These are phyloP conservation scores for Lepidurus arcticus DNA, from an alignment of 1,140 invertebrate species.

Conservation along the genomic window DNA sequence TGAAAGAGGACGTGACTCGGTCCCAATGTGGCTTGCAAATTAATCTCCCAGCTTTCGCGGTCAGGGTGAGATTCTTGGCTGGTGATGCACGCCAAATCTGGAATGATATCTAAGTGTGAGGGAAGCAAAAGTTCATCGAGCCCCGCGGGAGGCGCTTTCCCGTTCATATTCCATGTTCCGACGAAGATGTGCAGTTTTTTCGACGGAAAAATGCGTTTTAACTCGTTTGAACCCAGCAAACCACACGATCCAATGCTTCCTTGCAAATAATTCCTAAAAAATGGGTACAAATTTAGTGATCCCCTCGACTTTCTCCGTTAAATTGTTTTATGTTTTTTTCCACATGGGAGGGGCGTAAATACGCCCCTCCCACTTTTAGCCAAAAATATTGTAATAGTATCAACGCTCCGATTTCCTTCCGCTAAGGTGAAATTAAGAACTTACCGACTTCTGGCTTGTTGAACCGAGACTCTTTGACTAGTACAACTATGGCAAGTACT, in stretches of 20 bases:
- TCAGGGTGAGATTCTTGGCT: conserved; percentile 77
- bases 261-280: conserved; percentile 65
- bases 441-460: conserved; percentile 1
- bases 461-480: neutral
- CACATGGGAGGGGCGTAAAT: too few relatives aligned
- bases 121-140: conserved; percentile 85
- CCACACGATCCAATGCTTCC: conserved; percentile 66
- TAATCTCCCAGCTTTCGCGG: conserved; percentile 82
- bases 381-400: too few relatives aligned
- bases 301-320: neutral
- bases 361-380: too few relatives aligned
- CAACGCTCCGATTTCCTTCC: too few relatives aligned
- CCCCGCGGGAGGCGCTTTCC: conserved; percentile 58
- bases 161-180: conserved; percentile 96
- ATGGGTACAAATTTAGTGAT: neutral
- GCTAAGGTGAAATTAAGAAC: neutral
- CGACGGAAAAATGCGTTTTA: conserved; percentile 78
- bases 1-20: conserved; percentile 81
- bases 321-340: too few relatives aligned
- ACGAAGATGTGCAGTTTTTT: conserved; percentile 79
- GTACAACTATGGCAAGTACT: neutral
- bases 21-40: conserved; percentile 82
- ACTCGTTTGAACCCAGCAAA: conserved; percentile 69
- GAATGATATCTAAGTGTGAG: conserved; percentile 59
- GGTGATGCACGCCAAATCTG: conserved; percentile 85